These are phyloP conservation scores for Didymodactylos carnosus DNA, from an alignment of 2,888 invertebrate species.

Conservation along the genomic window DNA sequence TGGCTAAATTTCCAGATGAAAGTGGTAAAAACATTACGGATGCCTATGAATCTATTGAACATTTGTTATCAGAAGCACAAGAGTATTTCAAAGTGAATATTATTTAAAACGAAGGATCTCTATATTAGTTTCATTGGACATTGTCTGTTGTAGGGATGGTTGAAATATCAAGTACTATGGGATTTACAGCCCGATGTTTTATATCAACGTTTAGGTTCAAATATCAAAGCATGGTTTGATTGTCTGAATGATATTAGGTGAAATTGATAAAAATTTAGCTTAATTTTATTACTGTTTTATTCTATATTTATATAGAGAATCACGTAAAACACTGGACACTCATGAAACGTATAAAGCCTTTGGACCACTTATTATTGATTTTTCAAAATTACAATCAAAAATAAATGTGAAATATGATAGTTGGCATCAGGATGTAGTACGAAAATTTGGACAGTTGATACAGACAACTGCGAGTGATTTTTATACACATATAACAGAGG, in stretches of 20 bases:
- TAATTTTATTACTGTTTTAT: background rate
- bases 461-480: conserved; percentile 89
- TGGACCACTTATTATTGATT: conserved; percentile 90
- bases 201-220: conserved; percentile 74
- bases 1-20: conserved; percentile 77
- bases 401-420: conserved; percentile 96
- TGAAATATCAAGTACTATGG: conserved; percentile 91
- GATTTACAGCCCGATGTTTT: conserved; percentile 87
- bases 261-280: background rate
- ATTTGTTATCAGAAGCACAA: conserved; percentile 4
- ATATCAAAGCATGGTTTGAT: conserved; percentile 75
- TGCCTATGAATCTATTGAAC: conserved; percentile 35
- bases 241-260: conserved; percentile 84
- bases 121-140: background rate
- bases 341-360: conserved; percentile 87
- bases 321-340: conserved; percentile 90
- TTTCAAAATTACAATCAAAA: conserved; percentile 95
- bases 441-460: conserved; percentile 79
- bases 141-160: conserved; percentile 52
- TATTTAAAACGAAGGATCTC: background rate
- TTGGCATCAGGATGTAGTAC: conserved; percentile 94
- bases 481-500: conserved; percentile 55
- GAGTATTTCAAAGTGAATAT: conserved; percentile 38
- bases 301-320: conserved; percentile 45
- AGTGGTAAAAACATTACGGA: conserved; percentile 57